Conservation (phyloP, 1,140 invertebrate genomes). For the Amphibalanus amphitrite region DNA sequence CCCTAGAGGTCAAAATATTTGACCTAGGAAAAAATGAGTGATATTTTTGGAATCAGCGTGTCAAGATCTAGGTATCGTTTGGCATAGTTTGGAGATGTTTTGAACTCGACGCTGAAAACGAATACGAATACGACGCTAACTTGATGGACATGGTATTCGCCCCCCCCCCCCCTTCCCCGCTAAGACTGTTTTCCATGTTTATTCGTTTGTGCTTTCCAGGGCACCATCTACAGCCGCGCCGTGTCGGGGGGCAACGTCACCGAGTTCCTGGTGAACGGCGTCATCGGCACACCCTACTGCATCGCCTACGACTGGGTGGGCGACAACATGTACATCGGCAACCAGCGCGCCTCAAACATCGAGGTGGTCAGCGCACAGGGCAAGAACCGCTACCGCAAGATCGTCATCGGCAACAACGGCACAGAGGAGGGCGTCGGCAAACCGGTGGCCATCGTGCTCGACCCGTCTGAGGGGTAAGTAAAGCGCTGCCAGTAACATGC, state of each 20-base stretch:
- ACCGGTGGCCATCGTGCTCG: constrained; percentile 70
- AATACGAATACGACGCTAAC: too few relatives aligned
- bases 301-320: constrained; percentile 94
- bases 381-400: constrained; percentile 60
- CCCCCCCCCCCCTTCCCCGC: too few relatives aligned
- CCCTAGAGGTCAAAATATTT: too few relatives aligned
- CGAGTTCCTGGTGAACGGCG: constrained; percentile 54
- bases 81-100: not conserved
- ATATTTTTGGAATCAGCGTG: too few relatives aligned
- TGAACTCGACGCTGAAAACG: too few relatives aligned
- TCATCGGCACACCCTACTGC: constrained; percentile 75
- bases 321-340: constrained; percentile 84
- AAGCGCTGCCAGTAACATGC: too few relatives aligned
- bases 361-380: constrained; percentile 78
- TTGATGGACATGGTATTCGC: too few relatives aligned
- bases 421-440: constrained; percentile 65
- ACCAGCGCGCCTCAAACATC: constrained; percentile 75
- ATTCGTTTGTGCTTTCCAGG: constrained; percentile 29
- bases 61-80: constrained; percentile 4
- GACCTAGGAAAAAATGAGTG: too few relatives aligned
- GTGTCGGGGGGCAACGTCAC: constrained; percentile 74
- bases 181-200: not conserved
- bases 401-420: constrained; percentile 81
- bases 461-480: constrained; percentile 67
- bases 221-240: constrained; percentile 65